Base-by-base conservation (phyloP, 1,140 invertebrate species). In the Phymastichus coffea region DNA sequence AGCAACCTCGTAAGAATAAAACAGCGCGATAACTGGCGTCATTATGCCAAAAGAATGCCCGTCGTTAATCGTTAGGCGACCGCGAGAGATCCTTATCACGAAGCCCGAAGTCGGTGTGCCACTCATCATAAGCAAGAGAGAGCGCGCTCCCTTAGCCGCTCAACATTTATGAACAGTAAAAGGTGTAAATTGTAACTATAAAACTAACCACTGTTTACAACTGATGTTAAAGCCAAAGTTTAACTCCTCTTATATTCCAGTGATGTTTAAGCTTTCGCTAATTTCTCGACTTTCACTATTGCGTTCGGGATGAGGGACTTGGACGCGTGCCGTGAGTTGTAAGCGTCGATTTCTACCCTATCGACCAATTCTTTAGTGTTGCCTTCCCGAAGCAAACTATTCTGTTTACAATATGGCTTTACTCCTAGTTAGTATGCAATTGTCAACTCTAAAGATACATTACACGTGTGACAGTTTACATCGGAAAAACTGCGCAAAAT, bases 131-230 rank as follows among this genome's bases (percentile, higher is more conserved):
- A 33, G n/a, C 12, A 33, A 33, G 28, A 6, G 12, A 7, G 6
- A 7, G 51, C 44, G 43, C 60, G 47, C 53, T 57, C 61, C 65
- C 59, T 65, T 69, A 70, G 70, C 59, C 69, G 65, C 64, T 67
- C 63, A 71, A 67, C n/a, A 72, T 73, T 75, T 73, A 75, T 69
- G 71, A 73, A 72, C 66, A 60, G 69, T 75, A 75, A 73, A 75
- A 70, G 68, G 70, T 75, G 71, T 72, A 67, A 73, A 75, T 68
- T 75, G 65, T 70, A 69, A 73, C 67, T 63, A 75, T 73, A 70
- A 75, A 72, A 66, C 61, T 12, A 1, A 33, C 12, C n/a, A n/a
- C 41, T 62, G 60, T 62, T 62, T 62, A 62, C 60, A 57, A 43
- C 49, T 38, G 52, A 51, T 54, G 43, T 61, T 54, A 53, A 40